phyloP scores from a whole-genome alignment of 2,888 invertebrate species.

The Uropetala carovei region DNA sequence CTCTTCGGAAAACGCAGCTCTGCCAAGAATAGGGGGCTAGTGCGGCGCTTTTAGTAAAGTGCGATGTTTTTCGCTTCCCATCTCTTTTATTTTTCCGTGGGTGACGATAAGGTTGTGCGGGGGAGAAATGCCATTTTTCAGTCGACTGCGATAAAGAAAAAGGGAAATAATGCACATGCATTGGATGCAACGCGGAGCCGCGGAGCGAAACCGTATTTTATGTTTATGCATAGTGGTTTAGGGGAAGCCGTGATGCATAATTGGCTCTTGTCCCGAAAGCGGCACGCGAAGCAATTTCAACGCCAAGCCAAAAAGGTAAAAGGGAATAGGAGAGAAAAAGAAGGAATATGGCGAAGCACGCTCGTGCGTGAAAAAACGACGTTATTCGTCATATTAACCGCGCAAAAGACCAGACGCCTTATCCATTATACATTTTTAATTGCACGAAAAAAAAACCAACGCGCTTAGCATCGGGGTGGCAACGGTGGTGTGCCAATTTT shows the following conservation, averaged over 20 bases:
- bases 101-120: too few relatives aligned
- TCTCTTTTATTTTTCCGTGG: too few relatives aligned
- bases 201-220: too few relatives aligned
- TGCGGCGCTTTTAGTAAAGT: too few relatives aligned
- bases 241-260: neutral
- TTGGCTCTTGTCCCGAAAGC: constrained; percentile 10
- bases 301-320: neutral
- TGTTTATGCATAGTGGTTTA: neutral
- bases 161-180: too few relatives aligned
- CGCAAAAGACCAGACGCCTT: neutral
- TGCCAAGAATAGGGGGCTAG: too few relatives aligned
- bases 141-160: too few relatives aligned
- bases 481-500: neutral
- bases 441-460: neutral
- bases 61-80: too few relatives aligned
- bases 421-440: neutral
- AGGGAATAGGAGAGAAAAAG: neutral
- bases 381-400: neutral
- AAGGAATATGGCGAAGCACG: neutral
- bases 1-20: too few relatives aligned
- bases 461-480: neutral
- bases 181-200: too few relatives aligned
- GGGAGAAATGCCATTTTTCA: too few relatives aligned
- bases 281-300: constrained; percentile 36
- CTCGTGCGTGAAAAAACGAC: constrained; percentile 40